Percentiles rank a stretch among this genome's conserved stretches.
These are phyloP conservation scores for Lasioglossum malachurum DNA, from an alignment of 2,888 invertebrate species.

Conservation along the genomic window DNA sequence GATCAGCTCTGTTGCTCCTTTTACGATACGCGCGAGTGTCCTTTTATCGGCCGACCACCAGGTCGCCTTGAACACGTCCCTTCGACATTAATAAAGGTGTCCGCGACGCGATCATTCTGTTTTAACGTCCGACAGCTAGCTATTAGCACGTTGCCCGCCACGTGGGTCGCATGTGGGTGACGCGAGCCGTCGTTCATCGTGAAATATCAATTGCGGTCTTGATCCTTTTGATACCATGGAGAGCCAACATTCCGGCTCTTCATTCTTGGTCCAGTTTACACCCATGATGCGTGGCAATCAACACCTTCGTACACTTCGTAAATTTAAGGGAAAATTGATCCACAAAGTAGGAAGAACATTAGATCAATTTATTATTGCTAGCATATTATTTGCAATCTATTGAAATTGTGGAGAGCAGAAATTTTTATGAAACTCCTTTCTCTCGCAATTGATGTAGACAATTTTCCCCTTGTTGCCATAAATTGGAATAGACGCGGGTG, in stretches of 20 bases:
- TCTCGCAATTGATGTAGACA: too few relatives aligned
- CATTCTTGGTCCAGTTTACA: too few relatives aligned
- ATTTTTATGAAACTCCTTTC: too few relatives aligned
- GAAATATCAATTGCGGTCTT: not conserved
- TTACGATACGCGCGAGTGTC: not conserved
- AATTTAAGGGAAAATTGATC: too few relatives aligned
- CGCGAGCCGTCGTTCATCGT: not conserved
- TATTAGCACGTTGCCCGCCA: conserved; percentile 7
- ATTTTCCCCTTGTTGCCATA: too few relatives aligned
- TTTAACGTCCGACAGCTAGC: not conserved
- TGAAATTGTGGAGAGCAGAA: too few relatives aligned
- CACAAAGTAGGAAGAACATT: too few relatives aligned
- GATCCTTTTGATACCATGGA: not conserved
- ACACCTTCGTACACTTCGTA: too few relatives aligned
- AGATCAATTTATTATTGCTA: too few relatives aligned
- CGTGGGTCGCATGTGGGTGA: conserved; percentile 10
- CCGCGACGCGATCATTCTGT: not conserved
- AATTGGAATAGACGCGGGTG: too few relatives aligned
- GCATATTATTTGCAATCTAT: too few relatives aligned
- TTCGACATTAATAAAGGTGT: conserved; percentile 24
- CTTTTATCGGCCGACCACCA: conserved; percentile 37
- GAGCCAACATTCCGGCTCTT: not conserved
- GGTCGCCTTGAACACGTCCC: conserved; percentile 1
- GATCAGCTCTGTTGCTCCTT: not conserved
- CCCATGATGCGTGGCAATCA: too few relatives aligned